These are phyloP conservation scores for Drosophila busckii DNA, from an alignment of 1,140 invertebrate genomes.

Conservation along the genomic window DNA sequence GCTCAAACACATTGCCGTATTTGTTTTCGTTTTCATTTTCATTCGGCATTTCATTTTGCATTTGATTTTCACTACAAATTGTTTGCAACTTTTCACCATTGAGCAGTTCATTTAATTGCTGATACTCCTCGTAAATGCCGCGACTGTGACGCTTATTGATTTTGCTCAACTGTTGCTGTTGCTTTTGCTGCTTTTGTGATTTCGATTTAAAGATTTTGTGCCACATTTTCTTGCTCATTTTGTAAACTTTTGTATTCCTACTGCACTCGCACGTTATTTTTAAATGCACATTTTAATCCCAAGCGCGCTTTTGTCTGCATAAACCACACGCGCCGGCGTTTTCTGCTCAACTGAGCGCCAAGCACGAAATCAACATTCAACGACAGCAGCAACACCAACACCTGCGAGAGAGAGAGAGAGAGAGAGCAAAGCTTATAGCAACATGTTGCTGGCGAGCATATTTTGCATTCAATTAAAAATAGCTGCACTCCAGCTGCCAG, in stretches of 20 bases:
- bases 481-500: constrained; percentile 59
- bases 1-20: constrained; percentile 53
- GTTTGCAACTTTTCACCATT: constrained; percentile 35
- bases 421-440: constrained; percentile 16
- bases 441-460: constrained; percentile 48
- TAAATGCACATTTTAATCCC: constrained; percentile 24
- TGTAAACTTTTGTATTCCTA: constrained; percentile 18
- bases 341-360: constrained; percentile 38
- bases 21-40: constrained; percentile 47
- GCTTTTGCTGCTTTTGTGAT: constrained; percentile 41
- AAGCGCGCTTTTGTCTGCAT: not conserved
- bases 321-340: constrained; percentile 51
- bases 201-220: constrained; percentile 77
- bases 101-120: constrained; percentile 59
- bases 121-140: constrained; percentile 67
- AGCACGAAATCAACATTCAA: constrained; percentile 19
- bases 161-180: constrained; percentile 46
- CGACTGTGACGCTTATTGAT: constrained; percentile 71
- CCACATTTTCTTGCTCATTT: constrained; percentile 78
- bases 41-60: no score
- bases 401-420: constrained; percentile 23
- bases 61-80: constrained; percentile 25
- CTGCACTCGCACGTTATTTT: no score
- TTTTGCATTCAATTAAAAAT: constrained; percentile 69
- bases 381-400: constrained; percentile 11